A percentile compares a stretch with the other conserved stretches of the same genome.
phyloP scores from a whole-genome alignment of 2,888 invertebrate species.

The Caenorhabditis sinica region DNA sequence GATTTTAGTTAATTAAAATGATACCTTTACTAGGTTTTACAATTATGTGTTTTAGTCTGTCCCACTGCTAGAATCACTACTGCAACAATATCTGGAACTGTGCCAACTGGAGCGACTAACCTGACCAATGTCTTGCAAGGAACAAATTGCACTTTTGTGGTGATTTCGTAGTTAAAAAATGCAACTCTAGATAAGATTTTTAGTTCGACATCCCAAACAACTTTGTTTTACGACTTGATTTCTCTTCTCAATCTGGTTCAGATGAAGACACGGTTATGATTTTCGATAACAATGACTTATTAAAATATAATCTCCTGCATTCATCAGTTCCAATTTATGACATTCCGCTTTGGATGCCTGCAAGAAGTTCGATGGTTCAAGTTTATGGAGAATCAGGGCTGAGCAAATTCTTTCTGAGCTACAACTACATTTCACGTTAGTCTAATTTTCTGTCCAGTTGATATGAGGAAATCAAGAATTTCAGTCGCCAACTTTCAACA shows the following conservation, averaged over 20 bases:
- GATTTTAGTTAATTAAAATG: too few species aligned
- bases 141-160: background rate
- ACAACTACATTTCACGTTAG: conserved; percentile 26
- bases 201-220: conserved; percentile 36
- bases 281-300: background rate
- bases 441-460: too few species aligned
- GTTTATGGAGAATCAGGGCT: conserved; percentile 12
- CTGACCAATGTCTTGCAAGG: background rate
- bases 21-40: too few species aligned
- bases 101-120: conserved; percentile 1
- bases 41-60: conserved; percentile 27
- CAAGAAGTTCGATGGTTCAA: background rate
- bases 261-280: background rate
- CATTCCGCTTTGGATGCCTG: conserved; percentile 3
- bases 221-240: background rate
- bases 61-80: background rate
- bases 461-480: background rate
- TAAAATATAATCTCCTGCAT: background rate
- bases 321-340: background rate
- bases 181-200: too few species aligned
- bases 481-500: conserved; percentile 25
- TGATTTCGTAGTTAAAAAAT: background rate
- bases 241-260: background rate
- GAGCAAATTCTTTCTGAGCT: conserved; percentile 10
- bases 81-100: background rate